Percentiles rank a stretch among this genome's conserved stretches.
These are phyloP conservation scores for Pherbina coryleti DNA, from an alignment of 2,888 invertebrate genomes.

Conservation along the genomic window DNA sequence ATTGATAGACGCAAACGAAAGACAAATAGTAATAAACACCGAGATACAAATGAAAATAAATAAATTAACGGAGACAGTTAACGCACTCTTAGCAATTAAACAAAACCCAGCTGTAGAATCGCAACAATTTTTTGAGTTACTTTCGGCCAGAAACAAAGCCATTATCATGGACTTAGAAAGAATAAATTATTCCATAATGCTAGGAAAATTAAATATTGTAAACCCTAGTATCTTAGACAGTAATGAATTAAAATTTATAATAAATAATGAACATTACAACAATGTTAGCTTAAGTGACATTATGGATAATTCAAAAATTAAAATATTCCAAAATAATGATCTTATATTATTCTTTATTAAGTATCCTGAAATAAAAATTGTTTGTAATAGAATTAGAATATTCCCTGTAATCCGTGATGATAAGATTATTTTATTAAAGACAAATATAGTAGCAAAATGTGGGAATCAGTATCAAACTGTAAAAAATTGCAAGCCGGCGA, in stretches of 20 bases:
- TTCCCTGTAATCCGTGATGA: conserved; percentile 40
- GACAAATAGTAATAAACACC: conserved; percentile 35
- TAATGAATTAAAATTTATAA: conserved; percentile 36
- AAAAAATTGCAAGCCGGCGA: too few relatives aligned
- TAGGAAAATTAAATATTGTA: conserved; percentile 39
- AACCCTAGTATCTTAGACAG: conserved; percentile 41
- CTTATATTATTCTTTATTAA: conserved; percentile 39
- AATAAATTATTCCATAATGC: conserved; percentile 36
- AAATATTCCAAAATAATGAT: conserved; percentile 36
- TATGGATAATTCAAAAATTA: conserved; percentile 40
- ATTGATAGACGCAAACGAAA: conserved; percentile 35
- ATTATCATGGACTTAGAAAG: conserved; percentile 42
- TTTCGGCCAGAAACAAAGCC: conserved; percentile 43
- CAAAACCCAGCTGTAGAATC: conserved; percentile 34
- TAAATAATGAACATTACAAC: conserved; percentile 35
- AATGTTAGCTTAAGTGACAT: conserved; percentile 36
- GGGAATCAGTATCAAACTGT: too few relatives aligned
- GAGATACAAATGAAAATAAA: conserved; percentile 35
- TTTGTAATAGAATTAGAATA: conserved; percentile 41
- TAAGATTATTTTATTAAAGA: conserved; percentile 16
- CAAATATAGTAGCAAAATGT: too few relatives aligned
- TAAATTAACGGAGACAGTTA: conserved; percentile 38
- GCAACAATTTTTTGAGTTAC: conserved; percentile 34
- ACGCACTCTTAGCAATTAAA: conserved; percentile 28
- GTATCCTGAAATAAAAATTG: conserved; percentile 37